These are phyloP conservation scores for Enteromius mattozi DNA, from an alignment of 2,797 vertebrate genomes.

Conservation along the genomic window DNA sequence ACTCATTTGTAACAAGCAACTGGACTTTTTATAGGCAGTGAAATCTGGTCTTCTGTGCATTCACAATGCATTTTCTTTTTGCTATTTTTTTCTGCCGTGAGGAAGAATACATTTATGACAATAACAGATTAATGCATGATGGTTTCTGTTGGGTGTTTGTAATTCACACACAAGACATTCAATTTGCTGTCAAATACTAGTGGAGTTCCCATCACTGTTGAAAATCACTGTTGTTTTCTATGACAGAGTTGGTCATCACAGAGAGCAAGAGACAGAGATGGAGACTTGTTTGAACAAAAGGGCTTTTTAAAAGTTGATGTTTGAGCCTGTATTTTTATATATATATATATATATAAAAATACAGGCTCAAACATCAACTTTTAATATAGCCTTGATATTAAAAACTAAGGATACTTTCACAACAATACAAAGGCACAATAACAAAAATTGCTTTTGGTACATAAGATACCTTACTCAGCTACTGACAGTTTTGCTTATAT, in stretches of 20 bases:
- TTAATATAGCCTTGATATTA: conserved; percentile 18
- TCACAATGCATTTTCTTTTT: neutral
- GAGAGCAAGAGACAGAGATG: conserved; percentile 21
- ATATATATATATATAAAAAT: neutral
- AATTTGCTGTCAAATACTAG: conserved; percentile 54
- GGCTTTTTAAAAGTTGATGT: neutral
- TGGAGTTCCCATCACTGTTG: conserved; percentile 41
- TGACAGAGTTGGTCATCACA: conserved; percentile 23
- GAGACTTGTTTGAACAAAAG: conserved; percentile 47
- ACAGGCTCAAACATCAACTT: neutral
- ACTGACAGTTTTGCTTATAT: neutral
- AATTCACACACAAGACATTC: conserved; percentile 53
- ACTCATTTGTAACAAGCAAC: neutral
- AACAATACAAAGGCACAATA: neutral
- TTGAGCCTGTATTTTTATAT: no score
- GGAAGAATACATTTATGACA: conserved; percentile 52
- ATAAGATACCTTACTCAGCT: neutral
- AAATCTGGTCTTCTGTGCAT: neutral
- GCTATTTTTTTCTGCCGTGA: conserved; percentile 31
- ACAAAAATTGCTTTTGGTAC: neutral
- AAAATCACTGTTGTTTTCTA: conserved; percentile 42
- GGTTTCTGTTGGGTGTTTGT: conserved; percentile 46
- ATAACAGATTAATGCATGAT: conserved; percentile 56
- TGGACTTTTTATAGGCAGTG: neutral
- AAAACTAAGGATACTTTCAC: conserved; percentile 10